Evolutionary conservation across 1,140 invertebrate species (phyloP).

Genomic region (Linepithema humile): DNA sequence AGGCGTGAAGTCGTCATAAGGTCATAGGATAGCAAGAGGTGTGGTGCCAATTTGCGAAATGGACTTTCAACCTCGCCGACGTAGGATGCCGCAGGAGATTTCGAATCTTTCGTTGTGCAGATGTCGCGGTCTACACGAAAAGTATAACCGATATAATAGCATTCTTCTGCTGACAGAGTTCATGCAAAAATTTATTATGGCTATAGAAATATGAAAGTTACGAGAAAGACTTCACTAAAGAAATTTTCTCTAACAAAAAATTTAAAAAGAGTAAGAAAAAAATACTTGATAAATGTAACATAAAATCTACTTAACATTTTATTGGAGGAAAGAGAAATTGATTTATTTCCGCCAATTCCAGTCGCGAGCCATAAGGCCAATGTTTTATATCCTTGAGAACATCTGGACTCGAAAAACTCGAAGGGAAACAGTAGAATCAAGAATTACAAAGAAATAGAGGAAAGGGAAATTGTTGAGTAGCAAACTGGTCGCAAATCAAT

Average conservation of each 20-base stretch:
- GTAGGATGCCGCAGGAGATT: conserved; percentile 4
- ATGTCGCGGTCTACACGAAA: conserved; percentile 64
- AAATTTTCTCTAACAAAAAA: background rate
- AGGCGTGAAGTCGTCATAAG: conserved; percentile 72
- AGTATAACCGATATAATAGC: background rate
- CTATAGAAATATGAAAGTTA: background rate
- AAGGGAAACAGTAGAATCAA: background rate
- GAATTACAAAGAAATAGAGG: background rate
- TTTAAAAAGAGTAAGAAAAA: background rate
- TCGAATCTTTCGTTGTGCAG: conserved; percentile 69
- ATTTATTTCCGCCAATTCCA: background rate
- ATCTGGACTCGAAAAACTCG: background rate
- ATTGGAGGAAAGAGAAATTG: background rate
- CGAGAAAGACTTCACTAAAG: background rate
- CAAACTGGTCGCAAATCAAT: conserved; percentile 34
- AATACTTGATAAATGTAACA: background rate
- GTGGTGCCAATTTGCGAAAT: conserved; percentile 80
- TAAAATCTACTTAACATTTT: background rate
- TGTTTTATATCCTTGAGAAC: background rate
- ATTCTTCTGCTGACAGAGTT: background rate
- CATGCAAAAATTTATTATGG: background rate
- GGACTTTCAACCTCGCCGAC: conserved; percentile 62
- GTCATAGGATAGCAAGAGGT: conserved; percentile 72
- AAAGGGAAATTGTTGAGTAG: background rate
- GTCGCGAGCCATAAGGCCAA: background rate